Percentiles rank a stretch among this genome's conserved stretches.
Conservation (phyloP, 2,113 vertebrate species). For the Ailuropoda melanoleuca region DNA sequence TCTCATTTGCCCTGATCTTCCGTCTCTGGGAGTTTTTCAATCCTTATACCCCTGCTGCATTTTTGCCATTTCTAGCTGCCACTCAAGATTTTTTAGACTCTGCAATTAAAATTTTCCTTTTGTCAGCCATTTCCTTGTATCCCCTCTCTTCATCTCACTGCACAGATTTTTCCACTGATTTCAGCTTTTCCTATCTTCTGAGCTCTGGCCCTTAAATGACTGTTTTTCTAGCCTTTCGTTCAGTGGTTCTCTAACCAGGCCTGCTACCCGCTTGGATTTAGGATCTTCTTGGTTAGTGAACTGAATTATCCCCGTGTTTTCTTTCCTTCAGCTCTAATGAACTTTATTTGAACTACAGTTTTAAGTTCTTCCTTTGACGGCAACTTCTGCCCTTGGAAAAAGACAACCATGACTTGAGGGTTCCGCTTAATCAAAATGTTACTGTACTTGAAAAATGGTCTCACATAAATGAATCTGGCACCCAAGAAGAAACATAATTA, state of each 20-base stretch:
- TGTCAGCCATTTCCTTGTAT: not conserved
- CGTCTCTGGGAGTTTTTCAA: not conserved
- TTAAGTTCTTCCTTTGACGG: not conserved
- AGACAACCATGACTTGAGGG: not conserved
- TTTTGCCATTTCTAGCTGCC: not conserved
- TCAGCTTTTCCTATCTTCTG: slow-evolving; percentile 33
- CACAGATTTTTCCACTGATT: slow-evolving; percentile 7
- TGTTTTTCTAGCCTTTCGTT: slow-evolving; percentile 43
- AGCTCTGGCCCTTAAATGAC: not conserved
- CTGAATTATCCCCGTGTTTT: slow-evolving; percentile 32
- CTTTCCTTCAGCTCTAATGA: slow-evolving; percentile 59
- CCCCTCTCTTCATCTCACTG: not conserved
- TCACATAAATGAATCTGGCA: slow-evolving; percentile 1
- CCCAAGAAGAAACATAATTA: slow-evolving; percentile 31
- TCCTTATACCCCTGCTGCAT: not conserved
- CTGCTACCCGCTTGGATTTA: not conserved
- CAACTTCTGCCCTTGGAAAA: slow-evolving; percentile 27
- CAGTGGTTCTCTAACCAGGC: not conserved
- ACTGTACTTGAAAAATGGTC: slow-evolving; percentile 46
- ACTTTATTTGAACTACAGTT: slow-evolving; percentile 59
- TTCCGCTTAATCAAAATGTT: slow-evolving; percentile 47
- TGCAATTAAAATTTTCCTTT: not conserved
- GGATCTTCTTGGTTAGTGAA: slow-evolving; percentile 38
- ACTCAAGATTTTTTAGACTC: not conserved
- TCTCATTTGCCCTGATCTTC: not conserved